Percentiles rank a stretch among this genome's conserved stretches.
Evolutionary conservation across 2,113 vertebrate genomes (phyloP).

Genomic region (Heterocephalus glaber): DNA sequence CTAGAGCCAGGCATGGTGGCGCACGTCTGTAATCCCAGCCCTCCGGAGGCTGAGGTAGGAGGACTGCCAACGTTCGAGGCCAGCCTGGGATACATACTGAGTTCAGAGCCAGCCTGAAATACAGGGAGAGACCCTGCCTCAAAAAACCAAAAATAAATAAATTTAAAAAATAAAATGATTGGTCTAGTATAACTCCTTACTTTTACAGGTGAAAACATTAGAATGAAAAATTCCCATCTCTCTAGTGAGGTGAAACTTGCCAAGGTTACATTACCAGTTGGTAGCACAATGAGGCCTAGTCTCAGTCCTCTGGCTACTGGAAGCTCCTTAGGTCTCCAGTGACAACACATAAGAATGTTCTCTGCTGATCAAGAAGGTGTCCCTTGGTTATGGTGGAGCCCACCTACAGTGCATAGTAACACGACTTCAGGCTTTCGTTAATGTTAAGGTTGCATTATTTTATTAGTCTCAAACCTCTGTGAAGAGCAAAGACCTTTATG

Average conservation of each 20-base stretch:
- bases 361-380: not conserved
- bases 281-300: not conserved
- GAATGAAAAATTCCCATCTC: not conserved
- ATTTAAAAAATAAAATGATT: not conserved
- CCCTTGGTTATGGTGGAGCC: not conserved
- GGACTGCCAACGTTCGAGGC: too few relatives aligned
- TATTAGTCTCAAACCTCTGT: not conserved
- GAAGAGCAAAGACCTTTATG: not conserved
- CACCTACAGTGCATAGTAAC: not conserved
- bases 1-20: too few relatives aligned
- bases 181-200: not conserved
- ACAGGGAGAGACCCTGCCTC: too few relatives aligned
- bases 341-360: not conserved
- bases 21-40: too few relatives aligned
- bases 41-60: too few relatives aligned
- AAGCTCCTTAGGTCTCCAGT: not conserved
- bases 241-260: not conserved
- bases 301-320: not conserved
- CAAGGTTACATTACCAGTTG: not conserved
- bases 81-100: too few relatives aligned
- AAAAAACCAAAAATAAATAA: too few relatives aligned
- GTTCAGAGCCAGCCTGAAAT: too few relatives aligned
- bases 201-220: not conserved
- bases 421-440: not conserved
- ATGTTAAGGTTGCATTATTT: not conserved